Evolutionary conservation across 1,140 invertebrate genomes (phyloP), one percentile per base, ranked within the genome.

Genomic region (Leptestheria dahalacensis): DNA sequence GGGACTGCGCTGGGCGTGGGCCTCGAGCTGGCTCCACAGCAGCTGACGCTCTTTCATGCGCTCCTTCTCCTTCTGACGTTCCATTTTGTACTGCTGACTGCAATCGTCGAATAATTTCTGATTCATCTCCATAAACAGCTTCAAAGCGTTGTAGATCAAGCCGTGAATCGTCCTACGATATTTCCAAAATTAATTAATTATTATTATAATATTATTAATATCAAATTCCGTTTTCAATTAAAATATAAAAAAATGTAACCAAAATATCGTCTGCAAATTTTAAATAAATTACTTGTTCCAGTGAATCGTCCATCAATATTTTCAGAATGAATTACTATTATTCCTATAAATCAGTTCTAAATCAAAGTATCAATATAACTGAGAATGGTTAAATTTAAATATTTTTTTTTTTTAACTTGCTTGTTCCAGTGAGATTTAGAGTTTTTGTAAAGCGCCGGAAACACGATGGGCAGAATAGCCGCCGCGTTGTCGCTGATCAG

Each of bases 91-190:
- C 68, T 95, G 89, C 71, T 96, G 88, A 59, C 91, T 91, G 73
- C 94, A 98, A 69, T 97, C 90, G 70, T 99, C 93, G 72, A 99
- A 99, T 20, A 99, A 77, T 71, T 94, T 96, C 74, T 98, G 95
- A 78, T 99, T 97, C 88, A 98, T 98, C 75, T 99, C 95, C 94
- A 98, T 99, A 71, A 99, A 97, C 24, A 98, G 75, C 70, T 99
- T 99, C 46, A 99, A 77, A 20, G 95, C 95, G 79, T 99, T 99
- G 73, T 99, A 99, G 65, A 99, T 97, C 55, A 99, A 80, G 59
- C 96, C 96, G 73, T 97, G 93, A 66, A 99, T 99, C 46, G 95
- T 99, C 75, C 80, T 82, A 65, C 23, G 68, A 72, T 59, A 69
- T 68, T 63, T 64, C 59, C 33, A 41, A 6, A 41, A 6, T 6